phyloP scores from a whole-genome alignment of 2,888 invertebrate genomes.

The Onthophagus sagittarius region DNA sequence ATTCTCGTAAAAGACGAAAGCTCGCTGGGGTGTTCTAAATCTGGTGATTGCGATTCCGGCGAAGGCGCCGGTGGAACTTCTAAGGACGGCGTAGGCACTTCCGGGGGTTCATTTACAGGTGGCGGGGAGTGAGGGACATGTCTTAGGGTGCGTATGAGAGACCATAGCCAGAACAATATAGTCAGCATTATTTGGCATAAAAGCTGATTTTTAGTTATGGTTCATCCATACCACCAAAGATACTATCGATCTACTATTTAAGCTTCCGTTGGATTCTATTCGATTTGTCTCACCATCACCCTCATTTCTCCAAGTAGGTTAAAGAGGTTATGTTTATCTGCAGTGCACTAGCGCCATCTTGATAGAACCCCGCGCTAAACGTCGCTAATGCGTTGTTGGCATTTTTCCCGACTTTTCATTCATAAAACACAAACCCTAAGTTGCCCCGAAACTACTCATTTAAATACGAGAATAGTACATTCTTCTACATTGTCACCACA shows the following conservation, averaged over 20 bases:
- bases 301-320: not conserved
- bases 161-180: constrained; percentile 61
- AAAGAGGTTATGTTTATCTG: constrained; percentile 11
- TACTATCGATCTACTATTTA: constrained; percentile 21
- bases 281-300: not conserved
- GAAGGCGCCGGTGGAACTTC: constrained; percentile 49
- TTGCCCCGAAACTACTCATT: not conserved
- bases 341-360: constrained; percentile 3
- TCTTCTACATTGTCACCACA: not conserved
- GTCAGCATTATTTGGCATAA: constrained; percentile 53
- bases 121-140: constrained; percentile 32
- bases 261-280: not conserved
- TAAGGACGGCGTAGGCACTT: constrained; percentile 26
- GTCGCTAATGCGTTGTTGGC: not conserved
- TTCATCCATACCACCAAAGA: constrained; percentile 17
- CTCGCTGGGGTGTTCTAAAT: constrained; percentile 41
- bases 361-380: not conserved
- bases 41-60: constrained; percentile 46
- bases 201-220: constrained; percentile 15
- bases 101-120: constrained; percentile 23
- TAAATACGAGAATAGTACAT: not conserved
- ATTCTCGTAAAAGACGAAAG: constrained; percentile 40
- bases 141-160: constrained; percentile 57
- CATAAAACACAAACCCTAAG: not conserved
- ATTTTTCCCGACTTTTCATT: not conserved